Base-by-base conservation (phyloP, 2,113 vertebrate genomes). In the Melanerpes aurifrons region DNA sequence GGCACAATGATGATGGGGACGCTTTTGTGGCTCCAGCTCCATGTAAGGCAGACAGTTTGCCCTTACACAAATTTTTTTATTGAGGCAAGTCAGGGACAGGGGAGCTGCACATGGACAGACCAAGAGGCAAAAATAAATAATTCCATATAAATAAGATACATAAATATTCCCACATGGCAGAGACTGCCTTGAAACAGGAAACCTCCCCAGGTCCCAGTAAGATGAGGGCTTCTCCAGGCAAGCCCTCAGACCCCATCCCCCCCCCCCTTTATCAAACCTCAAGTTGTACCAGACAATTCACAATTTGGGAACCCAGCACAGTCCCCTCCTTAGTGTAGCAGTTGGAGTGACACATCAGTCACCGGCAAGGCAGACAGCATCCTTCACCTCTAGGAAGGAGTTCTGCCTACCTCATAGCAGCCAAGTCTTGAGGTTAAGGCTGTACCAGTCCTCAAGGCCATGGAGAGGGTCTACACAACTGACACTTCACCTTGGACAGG, bases 91-190 rank as follows among this genome's bases (percentile, higher is more conserved):
- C 69, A 66, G 35, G 83, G 53, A 88, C 28, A 68, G 5, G 86
- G 86, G 58, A 94, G 76, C 69, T 81, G 76, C 90, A 96, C 86
- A 21, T n/a, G 37, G 70, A 93, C 85, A 95, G 53, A 87, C 66
- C 66, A 77, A 95, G 48, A 92, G 37, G 82, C 93, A 96, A 45
- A 53, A 96, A 96, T 96, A 96, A 96, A 96, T 96, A 96, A 96
- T 69, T 92, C 90, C 92, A 96, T 96, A 96, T 96, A 96, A 96
- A 96, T 96, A 95, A 96, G 94, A 94, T 70, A 76, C 93, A 96
- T 96, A 96, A 96, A 96, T 96, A 96, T 70, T 88, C 70, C 86
- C 82, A 93, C 58, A 14, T 1, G 31, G 92, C 92, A 96, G 58
- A 95, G 47, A 73, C 75, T 94, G 94, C 92, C 86, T 87, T 70